Base-by-base conservation (phyloP, 2,888 invertebrate genomes). In the Arctia plantaginis region DNA sequence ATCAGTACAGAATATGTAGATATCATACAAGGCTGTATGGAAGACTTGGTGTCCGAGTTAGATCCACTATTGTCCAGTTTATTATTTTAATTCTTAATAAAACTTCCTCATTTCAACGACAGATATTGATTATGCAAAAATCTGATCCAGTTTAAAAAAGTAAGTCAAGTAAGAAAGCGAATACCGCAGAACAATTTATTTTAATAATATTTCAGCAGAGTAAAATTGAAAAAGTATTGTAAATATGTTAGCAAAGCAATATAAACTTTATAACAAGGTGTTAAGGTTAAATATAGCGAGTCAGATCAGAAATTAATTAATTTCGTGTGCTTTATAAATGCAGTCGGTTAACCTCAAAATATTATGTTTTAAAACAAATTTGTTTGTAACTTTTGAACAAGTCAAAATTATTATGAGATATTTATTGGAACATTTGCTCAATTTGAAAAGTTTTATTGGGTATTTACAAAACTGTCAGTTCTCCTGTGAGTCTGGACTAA, bases 111-210 rank as follows among this genome's bases (percentile, higher is more conserved):
- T 59, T n/a, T 55, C 18, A 8, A 41, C 41, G 23, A 68, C 55
- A 33, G 44, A 72, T 64, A 51, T 44, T 33, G 67, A 44, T 3
- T 15, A 44, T n/a, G 35, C 23, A 67, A 72, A 13, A 59, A 59
- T 72, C 67, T 66, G 30, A 62, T 59, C n/a, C 47, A 68, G 47
- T 68, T 69, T 35, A 64, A 73, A 69, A 13, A 64, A 67, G 39
- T 30, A 55, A 67, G 20, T 27, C n/a, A 77, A 59, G 69, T 30
- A 35, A 51, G 78, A 74, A 75, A 75, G 75, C 71, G 69, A 68
- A 72, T 72, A 82, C 85, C 84, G 44, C 84, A 85, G 66, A 76
- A 76, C 83, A 71, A 84, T 84, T 85, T 80, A 85, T 84, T 85
- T 84, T 82, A 78, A 85, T 80, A 85, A 85, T 76, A 81, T 84